Conservation (phyloP, 2,888 invertebrate species). For the Athrips mouffetella region DNA sequence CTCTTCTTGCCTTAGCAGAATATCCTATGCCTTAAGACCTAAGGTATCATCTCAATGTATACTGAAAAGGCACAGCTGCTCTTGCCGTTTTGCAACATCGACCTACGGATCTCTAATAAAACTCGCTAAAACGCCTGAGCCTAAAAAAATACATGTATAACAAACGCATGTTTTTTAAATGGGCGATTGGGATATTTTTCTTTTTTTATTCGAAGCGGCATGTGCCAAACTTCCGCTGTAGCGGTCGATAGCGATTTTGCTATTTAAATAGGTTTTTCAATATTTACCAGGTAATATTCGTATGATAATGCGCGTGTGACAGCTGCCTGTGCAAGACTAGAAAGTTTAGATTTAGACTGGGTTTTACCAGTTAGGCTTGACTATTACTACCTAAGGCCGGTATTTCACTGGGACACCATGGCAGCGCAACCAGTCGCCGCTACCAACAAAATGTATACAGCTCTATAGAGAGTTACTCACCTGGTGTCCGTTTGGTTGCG, state of each 20-base stretch:
- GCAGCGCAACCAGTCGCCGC: too few relatives aligned
- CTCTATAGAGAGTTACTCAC: too few relatives aligned
- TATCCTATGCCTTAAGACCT: too few relatives aligned
- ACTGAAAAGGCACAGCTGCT: neutral
- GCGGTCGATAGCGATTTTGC: neutral
- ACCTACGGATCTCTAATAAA: slow-evolving; percentile 21
- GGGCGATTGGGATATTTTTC: slow-evolving; percentile 40
- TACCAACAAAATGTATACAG: too few relatives aligned
- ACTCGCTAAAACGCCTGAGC: slow-evolving; percentile 61
- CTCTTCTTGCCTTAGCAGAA: too few relatives aligned
- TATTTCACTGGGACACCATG: too few relatives aligned
- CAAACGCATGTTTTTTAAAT: slow-evolving; percentile 38
- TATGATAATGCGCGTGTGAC: slow-evolving; percentile 1
- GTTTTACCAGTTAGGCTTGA: too few relatives aligned
- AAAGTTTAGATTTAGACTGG: too few relatives aligned
- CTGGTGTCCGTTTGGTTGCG: too few relatives aligned
- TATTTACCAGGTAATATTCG: neutral
- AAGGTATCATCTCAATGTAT: too few relatives aligned
- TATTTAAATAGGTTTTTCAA: slow-evolving; percentile 3
- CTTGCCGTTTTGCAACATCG: neutral
- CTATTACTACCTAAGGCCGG: too few relatives aligned
- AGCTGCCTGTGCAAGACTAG: neutral
- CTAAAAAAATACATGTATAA: slow-evolving; percentile 43
- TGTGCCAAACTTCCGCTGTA: slow-evolving; percentile 63
- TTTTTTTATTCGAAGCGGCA: slow-evolving; percentile 48